Evolutionary conservation across 2,888 invertebrate genomes (phyloP).

Genomic region (Stegana nigrithorax): DNA sequence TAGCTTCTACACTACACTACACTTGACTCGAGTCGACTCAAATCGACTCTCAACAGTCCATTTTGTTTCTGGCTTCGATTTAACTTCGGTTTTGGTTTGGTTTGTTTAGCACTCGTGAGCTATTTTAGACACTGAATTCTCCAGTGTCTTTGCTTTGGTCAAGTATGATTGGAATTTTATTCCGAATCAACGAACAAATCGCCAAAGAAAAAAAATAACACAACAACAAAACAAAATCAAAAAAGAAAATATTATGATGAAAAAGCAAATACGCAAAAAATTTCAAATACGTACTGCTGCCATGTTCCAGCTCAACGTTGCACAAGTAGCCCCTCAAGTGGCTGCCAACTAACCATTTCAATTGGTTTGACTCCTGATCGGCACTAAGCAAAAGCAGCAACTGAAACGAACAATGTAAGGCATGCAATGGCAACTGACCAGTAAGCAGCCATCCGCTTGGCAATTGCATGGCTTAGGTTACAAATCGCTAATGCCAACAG

Average conservation of each 20-base stretch:
- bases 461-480: no score
- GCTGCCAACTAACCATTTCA: neutral
- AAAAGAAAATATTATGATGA: neutral
- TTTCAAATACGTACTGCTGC: no score
- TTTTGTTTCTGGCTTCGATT: neutral
- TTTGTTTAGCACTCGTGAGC: slow-evolving; percentile 23
- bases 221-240: neutral
- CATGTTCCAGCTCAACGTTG: slow-evolving; percentile 6
- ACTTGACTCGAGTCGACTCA: neutral
- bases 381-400: no score
- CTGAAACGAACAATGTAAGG: no score
- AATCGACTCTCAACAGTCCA: neutral
- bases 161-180: slow-evolving; percentile 59
- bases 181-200: slow-evolving; percentile 29
- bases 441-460: neutral
- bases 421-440: neutral
- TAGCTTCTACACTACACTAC: neutral
- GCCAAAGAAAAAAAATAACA: neutral
- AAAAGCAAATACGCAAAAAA: slow-evolving; percentile 56
- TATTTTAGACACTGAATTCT: slow-evolving; percentile 38
- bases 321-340: slow-evolving; percentile 33
- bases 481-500: no score
- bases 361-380: slow-evolving; percentile 7
- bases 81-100: neutral
- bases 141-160: slow-evolving; percentile 57